Base-by-base conservation (phyloP, 1,140 invertebrate genomes). In the Pseudomyrmex flavicornis region DNA sequence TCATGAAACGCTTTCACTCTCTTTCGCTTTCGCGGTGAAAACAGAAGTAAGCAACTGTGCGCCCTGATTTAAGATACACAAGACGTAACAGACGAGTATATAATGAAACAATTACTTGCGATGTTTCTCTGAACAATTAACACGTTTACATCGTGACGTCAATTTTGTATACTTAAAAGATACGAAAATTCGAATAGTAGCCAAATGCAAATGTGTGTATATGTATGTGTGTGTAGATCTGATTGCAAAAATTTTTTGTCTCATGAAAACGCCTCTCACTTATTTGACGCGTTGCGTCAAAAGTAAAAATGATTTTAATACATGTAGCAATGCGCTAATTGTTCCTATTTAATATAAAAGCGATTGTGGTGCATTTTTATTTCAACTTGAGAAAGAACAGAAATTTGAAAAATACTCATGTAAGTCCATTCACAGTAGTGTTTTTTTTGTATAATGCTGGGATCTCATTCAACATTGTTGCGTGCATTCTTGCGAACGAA, bases 1-100 rank as follows among this genome's bases (percentile, higher is more conserved):
- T 79, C 35, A 52, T 52, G 59, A 61, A 83, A 50, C 80, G 72
- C 74, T 84, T 84, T 84, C 82, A 79, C 82, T 84, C 75, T 84
- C 82, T 66, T 84, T 84, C 82, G 82, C 82, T 84, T 84, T 84
- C 82, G 63, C 82, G 50, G 75, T 79, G 82, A 79, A 84, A 79
- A 84, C 69, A 22, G 72, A 46, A 63, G 70, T 65, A 82, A 82
- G 50, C 65, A 52, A 48, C 52, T 22, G 76, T 58, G 76, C 65
- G 76, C 20, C 44, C 66, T 54, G 66, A 70, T 70, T 79, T 70
- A 70, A 79, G 52, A 17, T 35, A 35, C 65, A 15, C 35, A 79
- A 70, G 76, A 70, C 44, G n/a, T 59, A 70, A 79, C 15, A 15
- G 15, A 77, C 10, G 63, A 59, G 10, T 17, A 50, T 44, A 50